These are phyloP conservation scores for Cercopithecus neglectus DNA, from an alignment of 2,797 vertebrate genomes.

Conservation along the genomic window DNA sequence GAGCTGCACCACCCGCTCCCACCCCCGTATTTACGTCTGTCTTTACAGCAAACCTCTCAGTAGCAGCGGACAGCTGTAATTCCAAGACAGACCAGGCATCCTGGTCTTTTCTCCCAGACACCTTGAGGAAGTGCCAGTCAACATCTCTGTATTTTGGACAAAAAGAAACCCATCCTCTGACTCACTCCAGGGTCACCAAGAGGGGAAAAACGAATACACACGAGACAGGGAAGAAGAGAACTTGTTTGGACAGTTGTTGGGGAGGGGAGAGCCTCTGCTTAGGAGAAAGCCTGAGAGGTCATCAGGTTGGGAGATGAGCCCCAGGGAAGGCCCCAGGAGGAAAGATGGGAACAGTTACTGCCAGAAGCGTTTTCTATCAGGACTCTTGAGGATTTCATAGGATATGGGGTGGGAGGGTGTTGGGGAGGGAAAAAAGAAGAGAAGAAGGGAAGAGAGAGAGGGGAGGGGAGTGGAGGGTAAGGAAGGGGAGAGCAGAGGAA, in stretches of 20 bases:
- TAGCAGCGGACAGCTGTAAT: background rate
- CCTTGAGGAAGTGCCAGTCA: background rate
- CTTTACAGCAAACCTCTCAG: background rate
- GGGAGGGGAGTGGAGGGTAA: background rate
- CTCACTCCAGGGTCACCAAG: background rate
- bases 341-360: background rate
- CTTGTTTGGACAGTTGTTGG: background rate
- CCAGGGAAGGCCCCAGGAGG: background rate
- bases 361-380: background rate
- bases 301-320: background rate
- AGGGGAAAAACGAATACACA: background rate
- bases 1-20: fast-evolving
- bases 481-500: too few species aligned
- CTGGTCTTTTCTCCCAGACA: background rate
- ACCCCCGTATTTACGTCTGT: background rate
- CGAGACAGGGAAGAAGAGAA: background rate
- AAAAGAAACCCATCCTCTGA: background rate
- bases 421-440: too few species aligned
- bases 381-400: background rate
- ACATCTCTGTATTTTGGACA: background rate
- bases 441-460: background rate
- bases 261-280: background rate
- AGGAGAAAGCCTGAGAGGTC: background rate
- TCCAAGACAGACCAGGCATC: background rate
- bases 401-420: background rate